Base-by-base conservation (phyloP, 2,888 invertebrate genomes). In the Xylophagus ater region DNA sequence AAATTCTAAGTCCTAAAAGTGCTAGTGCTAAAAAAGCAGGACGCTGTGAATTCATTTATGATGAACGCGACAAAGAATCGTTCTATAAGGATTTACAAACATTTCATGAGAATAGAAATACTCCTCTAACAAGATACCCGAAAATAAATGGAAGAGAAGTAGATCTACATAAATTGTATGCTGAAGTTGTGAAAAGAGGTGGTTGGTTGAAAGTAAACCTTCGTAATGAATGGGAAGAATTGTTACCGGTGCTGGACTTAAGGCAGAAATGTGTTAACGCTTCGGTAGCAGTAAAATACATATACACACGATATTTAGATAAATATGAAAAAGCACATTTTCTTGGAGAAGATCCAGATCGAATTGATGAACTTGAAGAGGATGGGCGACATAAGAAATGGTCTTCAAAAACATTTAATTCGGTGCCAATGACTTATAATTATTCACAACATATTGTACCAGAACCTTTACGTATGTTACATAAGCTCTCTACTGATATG, bases 141-240 rank as follows among this genome's bases (percentile, higher is more conserved):
- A 71, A 78, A 59, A 80, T 96, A 45, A 88, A 85, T 69, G 93
- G 94, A 41, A 77, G 81, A 56, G 85, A 87, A 65, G 78, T 97
- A 57, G 94, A 97, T 70, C 74, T 97, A 50, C 90, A 84, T 68
- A 74, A 81, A 46, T 76, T 97, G 51, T 97, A 96, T 67, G 80
- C 79, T 53, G 75, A 89, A 59, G 96, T 97, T 36, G 90, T 87
- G 53, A 81, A 82, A 48, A 74, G 86, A 55, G 96, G 96, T 53
- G 97, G 97, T 53, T 85, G 94, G 75, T 78, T 88, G 52, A 96
- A 90, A 81, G 96, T 94, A 65, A 92, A 89, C 63, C 78, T 81
- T 53, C 79, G 82, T 54, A 87, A 88, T 57, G 80, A 81, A 47
- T 94, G 93, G 94, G 80, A 84, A 49, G 75, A 81, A 45, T 74